Evolutionary conservation across 1,140 invertebrate genomes (phyloP), one percentile per base, ranked within the genome.

Genomic region (Macrostomum lignano): DNA sequence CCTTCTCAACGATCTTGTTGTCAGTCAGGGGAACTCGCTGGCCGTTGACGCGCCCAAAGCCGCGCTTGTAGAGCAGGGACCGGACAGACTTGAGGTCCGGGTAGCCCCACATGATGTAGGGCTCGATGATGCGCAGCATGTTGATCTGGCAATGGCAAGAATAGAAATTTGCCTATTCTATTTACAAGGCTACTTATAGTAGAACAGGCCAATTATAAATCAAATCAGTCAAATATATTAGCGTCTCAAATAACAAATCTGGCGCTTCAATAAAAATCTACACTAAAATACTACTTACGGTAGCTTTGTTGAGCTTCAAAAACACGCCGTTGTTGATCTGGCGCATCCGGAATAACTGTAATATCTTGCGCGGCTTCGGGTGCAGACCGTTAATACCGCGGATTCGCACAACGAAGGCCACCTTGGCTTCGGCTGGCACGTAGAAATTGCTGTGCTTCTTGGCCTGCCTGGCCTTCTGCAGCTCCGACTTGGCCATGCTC

Each of bases 241-340:
- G n/a, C n/a, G n/a, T n/a, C n/a, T n/a, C n/a, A n/a, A n/a, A n/a
- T n/a, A n/a, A n/a, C n/a, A n/a, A n/a, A n/a, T n/a, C n/a, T n/a
- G n/a, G n/a, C n/a, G n/a, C n/a, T n/a, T n/a, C n/a, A n/a, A n/a
- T n/a, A n/a, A n/a, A n/a, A n/a, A n/a, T n/a, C n/a, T n/a, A n/a
- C n/a, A n/a, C n/a, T n/a, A n/a, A n/a, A n/a, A n/a, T n/a, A n/a
- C n/a, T n/a, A n/a, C n/a, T n/a, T n/a, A 62, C 42, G n/a, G 62
- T 65, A 13, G 63, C 63, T 39, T 64, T 69, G 55, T 67, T 70
- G 32, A 96, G 60, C 47, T 76, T 79, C 7, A 94, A 65, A 53
- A 96, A 94, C 9, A 86, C 70, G 34, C 79, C 86, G 63, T 91
- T 94, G 68, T 94, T 93, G 57, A 94, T 94, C 57, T 94, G 86